phyloP scores from a whole-genome alignment of 2,113 vertebrate genomes.

The Scortum barcoo region DNA sequence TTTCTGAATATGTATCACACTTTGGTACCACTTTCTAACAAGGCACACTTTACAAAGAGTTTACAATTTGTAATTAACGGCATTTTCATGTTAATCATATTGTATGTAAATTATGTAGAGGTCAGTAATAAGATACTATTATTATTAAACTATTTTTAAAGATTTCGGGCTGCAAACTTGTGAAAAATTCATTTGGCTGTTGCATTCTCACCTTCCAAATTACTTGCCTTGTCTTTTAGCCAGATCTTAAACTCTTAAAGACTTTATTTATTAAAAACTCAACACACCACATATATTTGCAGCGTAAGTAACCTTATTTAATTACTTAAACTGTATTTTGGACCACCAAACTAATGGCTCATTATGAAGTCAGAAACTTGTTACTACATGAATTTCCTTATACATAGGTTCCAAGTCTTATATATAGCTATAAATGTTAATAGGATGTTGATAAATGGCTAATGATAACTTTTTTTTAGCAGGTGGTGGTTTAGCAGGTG shows the following conservation, averaged over 20 bases:
- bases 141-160: not conserved
- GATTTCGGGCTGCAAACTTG: not conserved
- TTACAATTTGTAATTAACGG: not conserved
- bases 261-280: not conserved
- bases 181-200: not conserved
- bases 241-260: not conserved
- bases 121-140: not conserved
- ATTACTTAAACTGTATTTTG: not conserved
- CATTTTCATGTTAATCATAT: not conserved
- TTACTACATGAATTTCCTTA: not conserved
- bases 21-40: conserved; percentile 25
- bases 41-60: not conserved
- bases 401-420: not conserved
- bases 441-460: not conserved
- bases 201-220: not conserved
- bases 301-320: not conserved
- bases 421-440: not conserved
- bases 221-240: not conserved
- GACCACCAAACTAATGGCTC: not conserved
- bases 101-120: not conserved
- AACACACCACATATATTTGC: not conserved
- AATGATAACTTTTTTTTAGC: not conserved
- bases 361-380: not conserved
- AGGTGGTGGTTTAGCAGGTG: not conserved
- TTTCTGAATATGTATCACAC: not conserved